Base-by-base conservation (phyloP, 2,888 invertebrate genomes). In the Coremacera marginata region DNA sequence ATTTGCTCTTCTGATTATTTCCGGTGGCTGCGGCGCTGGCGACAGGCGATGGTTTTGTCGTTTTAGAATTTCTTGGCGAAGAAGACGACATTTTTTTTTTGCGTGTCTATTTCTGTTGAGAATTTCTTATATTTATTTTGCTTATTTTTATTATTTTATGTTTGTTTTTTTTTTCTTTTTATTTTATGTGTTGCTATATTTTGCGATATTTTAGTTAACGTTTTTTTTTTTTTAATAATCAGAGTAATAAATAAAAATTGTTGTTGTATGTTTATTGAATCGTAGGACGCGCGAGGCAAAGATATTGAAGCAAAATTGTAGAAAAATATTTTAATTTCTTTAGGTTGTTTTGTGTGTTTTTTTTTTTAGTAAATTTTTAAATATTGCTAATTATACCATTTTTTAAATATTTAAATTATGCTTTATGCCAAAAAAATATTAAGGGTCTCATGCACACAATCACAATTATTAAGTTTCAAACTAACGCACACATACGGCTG, bases 1-100 rank as follows among this genome's bases (percentile, higher is more conserved):
- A 89, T 83, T 85, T 85, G 82, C 84, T 86, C 82, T 84, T 86
- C 76, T 86, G 87, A 84, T 85, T 88, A 82, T 79, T 84, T 77
- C 86, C 85, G 81, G 80, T 76, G 76, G 80, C 77, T 65, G 81
- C 70, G 27, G 80, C 49, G 51, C 70, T 79, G 79, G 81, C 67
- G 19, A 78, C 22, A 31, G 84, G 76, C 34, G 80, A 75, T 77
- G 80, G n/a, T 55, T 83, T 75, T 68, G 81, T 34, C 57, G 82
- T 11, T 37, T 83, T 72, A 14, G 63, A 63, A 63, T 63, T 37
- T 82, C 51, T 57, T 75, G 82, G 81, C 79, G 81, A 22, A 37
- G 82, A 78, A 79, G 81, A 81, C 77, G 83, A 77, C 76, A 79
- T 65, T 62, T 84, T 82, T 73, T 84, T 82, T 79, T 82, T 86